A percentile compares a stretch with the other conserved stretches of the same genome.
phyloP scores from a whole-genome alignment of 2,888 invertebrate species.

The Meteorus colon region DNA sequence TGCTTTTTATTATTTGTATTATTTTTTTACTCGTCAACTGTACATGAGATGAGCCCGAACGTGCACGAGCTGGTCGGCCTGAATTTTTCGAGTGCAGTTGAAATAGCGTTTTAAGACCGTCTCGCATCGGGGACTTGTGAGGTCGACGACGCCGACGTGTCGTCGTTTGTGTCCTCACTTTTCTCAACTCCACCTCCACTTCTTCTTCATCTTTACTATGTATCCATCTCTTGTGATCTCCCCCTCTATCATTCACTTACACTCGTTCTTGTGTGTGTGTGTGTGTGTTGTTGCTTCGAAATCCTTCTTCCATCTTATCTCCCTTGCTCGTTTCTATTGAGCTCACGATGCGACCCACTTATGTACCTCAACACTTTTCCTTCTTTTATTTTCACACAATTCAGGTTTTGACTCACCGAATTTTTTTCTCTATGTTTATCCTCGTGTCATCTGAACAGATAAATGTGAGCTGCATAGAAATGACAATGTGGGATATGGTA shows the following conservation, averaged over 20 bases:
- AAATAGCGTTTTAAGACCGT: conserved; percentile 52
- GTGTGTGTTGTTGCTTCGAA: background rate
- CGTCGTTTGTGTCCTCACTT: conserved; percentile 22
- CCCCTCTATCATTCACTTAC: background rate
- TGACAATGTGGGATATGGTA: no score
- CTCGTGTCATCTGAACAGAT: no score
- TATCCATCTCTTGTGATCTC: conserved; percentile 15
- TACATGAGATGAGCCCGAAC: conserved; percentile 22
- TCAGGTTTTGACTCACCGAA: background rate
- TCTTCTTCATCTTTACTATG: conserved; percentile 12
- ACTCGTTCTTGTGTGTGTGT: conserved; percentile 18
- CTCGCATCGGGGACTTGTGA: conserved; percentile 22
- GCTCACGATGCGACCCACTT: conserved; percentile 10
- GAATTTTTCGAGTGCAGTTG: conserved; percentile 47
- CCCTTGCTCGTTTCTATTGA: conserved; percentile 18
- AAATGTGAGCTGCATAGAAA: no score
- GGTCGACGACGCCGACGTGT: conserved; percentile 20
- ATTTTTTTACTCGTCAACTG: conserved; percentile 5
- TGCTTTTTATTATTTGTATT: background rate
- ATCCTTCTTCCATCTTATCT: conserved; percentile 23
- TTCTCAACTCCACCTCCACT: conserved; percentile 19
- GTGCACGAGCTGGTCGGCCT: conserved; percentile 31
- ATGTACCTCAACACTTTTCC: background rate
- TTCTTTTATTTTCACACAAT: conserved; percentile 22
- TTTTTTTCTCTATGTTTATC: background rate